phyloP scores from a whole-genome alignment of 2,888 invertebrate genomes.

The Limnephilus auricula region DNA sequence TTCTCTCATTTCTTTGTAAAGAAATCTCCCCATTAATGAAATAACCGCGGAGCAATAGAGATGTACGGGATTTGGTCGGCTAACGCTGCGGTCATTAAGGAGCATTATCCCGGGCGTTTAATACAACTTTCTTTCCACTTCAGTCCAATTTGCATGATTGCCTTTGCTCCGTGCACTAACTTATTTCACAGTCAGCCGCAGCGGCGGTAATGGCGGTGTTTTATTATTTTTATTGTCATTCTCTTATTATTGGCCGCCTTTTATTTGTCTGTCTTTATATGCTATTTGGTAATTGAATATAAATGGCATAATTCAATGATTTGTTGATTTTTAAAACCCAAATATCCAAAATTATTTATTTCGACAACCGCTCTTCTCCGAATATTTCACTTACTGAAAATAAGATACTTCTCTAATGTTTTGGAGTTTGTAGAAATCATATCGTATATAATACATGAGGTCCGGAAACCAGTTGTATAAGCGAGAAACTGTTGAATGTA shows the following conservation, averaged over 20 bases:
- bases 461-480: too few relatives aligned
- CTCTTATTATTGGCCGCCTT: conserved; percentile 18
- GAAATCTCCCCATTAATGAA: conserved; percentile 54
- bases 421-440: not conserved
- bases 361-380: not conserved
- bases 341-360: not conserved
- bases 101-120: conserved; percentile 75
- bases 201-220: conserved; percentile 7
- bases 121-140: conserved; percentile 75
- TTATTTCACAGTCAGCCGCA: conserved; percentile 36
- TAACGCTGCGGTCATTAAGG: conserved; percentile 76
- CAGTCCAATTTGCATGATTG: conserved; percentile 78
- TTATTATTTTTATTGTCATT: conserved; percentile 47
- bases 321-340: not conserved
- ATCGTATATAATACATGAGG: too few relatives aligned
- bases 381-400: not conserved
- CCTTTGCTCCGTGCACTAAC: conserved; percentile 72
- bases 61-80: conserved; percentile 63
- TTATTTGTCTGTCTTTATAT: not conserved
- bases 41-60: conserved; percentile 54
- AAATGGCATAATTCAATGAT: not conserved
- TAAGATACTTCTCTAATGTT: not conserved
- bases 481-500: too few relatives aligned
- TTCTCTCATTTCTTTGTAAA: conserved; percentile 24
- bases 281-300: conserved; percentile 11